Evolutionary conservation across 1,140 invertebrate species (phyloP).

Genomic region (Sycophaga agraensis): DNA sequence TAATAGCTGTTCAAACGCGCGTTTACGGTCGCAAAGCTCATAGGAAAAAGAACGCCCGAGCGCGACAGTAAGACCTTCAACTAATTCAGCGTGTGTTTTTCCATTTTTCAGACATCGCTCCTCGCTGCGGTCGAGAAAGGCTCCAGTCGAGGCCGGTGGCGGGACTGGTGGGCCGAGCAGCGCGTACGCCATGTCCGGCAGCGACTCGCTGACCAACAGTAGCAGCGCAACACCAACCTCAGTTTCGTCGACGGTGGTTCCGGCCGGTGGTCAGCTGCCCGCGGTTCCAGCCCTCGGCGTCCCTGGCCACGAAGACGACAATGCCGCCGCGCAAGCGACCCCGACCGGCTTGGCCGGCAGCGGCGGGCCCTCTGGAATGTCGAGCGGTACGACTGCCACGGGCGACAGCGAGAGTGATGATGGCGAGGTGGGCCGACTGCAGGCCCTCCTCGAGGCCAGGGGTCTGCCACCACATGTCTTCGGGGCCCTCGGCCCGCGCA

Average conservation of each 20-base stretch:
- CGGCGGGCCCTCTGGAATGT: slow-evolving; percentile 54
- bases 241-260: slow-evolving; percentile 38
- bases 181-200: slow-evolving; percentile 48
- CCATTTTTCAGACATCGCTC: slow-evolving; percentile 57
- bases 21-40: too few relatives aligned
- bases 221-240: slow-evolving; percentile 40
- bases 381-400: slow-evolving; percentile 46
- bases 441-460: slow-evolving; percentile 89
- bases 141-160: slow-evolving; percentile 42
- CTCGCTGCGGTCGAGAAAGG: slow-evolving; percentile 61
- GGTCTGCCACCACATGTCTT: slow-evolving; percentile 94
- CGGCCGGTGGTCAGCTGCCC: slow-evolving; percentile 32
- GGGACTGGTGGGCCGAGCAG: slow-evolving; percentile 44
- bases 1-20: too few relatives aligned
- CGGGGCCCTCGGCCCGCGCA: slow-evolving; percentile 89
- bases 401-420: slow-evolving; percentile 71
- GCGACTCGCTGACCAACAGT: slow-evolving; percentile 40
- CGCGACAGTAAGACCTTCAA: too few relatives aligned
- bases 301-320: background rate
- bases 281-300: background rate
- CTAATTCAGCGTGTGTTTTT: too few relatives aligned
- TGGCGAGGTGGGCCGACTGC: slow-evolving; percentile 83
- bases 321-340: background rate
- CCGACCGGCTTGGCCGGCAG: slow-evolving; percentile 32
- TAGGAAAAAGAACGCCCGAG: too few relatives aligned